Evolutionary conservation across 2,888 invertebrate genomes (phyloP).

Genomic region (Podotricha telesiphe): DNA sequence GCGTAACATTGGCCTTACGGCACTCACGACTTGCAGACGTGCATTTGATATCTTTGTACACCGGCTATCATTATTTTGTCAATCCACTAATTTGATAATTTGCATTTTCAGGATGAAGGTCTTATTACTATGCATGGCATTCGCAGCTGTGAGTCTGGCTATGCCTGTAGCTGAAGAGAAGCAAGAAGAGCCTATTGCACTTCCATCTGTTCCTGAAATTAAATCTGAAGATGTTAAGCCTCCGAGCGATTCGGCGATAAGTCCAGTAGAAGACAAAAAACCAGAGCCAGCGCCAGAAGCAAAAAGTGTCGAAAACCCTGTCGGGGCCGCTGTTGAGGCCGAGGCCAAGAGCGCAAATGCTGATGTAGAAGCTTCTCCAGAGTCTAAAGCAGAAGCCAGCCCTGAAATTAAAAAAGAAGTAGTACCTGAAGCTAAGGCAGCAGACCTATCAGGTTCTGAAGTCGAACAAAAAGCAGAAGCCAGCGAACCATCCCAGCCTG

Average conservation of each 20-base stretch:
- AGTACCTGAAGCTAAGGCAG: constrained; percentile 54
- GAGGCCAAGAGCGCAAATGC: constrained; percentile 47
- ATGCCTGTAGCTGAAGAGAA: constrained; percentile 85
- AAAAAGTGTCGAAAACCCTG: constrained; percentile 45
- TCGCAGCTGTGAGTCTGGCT: constrained; percentile 81
- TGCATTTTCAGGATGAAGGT: constrained; percentile 86
- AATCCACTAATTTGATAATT: constrained; percentile 65
- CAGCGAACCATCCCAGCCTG: constrained; percentile 53
- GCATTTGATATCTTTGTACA: constrained; percentile 60
- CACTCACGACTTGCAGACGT: constrained; percentile 72
- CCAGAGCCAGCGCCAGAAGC: constrained; percentile 52
- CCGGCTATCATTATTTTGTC: constrained; percentile 53
- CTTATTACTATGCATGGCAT: constrained; percentile 83
- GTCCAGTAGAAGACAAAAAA: constrained; percentile 48
- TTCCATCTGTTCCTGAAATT: constrained; percentile 48
- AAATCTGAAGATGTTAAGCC: constrained; percentile 52
- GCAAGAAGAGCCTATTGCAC: constrained; percentile 55
- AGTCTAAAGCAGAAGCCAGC: constrained; percentile 53
- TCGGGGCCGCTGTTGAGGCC: constrained; percentile 50
- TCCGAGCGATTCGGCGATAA: constrained; percentile 53
- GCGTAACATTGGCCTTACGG: constrained; percentile 82
- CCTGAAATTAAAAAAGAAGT: constrained; percentile 53
- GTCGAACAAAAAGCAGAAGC: constrained; percentile 51
- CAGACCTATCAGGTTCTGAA: constrained; percentile 44
- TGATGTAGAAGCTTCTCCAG: constrained; percentile 49